A percentile compares a stretch with the other conserved stretches of the same genome.
Conservation (phyloP, 2,113 vertebrate species). For the Progne subis region DNA sequence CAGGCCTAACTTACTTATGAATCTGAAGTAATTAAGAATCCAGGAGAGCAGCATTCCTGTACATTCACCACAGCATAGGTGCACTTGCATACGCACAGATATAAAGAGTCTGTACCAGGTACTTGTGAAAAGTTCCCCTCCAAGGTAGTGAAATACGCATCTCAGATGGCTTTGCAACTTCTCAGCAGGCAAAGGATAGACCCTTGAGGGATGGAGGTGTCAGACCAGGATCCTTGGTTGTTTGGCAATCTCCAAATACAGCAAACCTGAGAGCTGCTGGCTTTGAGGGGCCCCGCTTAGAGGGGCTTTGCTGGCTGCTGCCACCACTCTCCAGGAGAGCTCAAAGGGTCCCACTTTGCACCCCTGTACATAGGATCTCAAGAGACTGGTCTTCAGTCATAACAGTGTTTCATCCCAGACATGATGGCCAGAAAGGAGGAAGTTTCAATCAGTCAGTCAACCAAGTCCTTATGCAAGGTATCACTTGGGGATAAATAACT, state of each 20-base stretch:
- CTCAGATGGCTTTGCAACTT: neutral
- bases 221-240: neutral
- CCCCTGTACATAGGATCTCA: rapidly evolving
- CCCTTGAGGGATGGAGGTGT: neutral
- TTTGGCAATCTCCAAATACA: rapidly evolving
- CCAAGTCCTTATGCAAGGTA: neutral
- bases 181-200: neutral
- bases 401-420: neutral
- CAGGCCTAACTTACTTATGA: no score
- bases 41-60: neutral
- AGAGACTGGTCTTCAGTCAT: neutral
- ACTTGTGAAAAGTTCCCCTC: neutral
- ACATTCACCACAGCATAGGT: rapidly evolving
- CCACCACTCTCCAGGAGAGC: neutral
- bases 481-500: neutral
- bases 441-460: neutral
- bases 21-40: no score
- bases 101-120: neutral
- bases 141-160: rapidly evolving
- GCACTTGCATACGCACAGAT: no score
- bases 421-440: neutral
- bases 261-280: neutral
- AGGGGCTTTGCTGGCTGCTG: rapidly evolving
- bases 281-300: neutral
- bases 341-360: neutral